phyloP scores from a whole-genome alignment of 2,888 invertebrate species.

The Capitulum mitella region DNA sequence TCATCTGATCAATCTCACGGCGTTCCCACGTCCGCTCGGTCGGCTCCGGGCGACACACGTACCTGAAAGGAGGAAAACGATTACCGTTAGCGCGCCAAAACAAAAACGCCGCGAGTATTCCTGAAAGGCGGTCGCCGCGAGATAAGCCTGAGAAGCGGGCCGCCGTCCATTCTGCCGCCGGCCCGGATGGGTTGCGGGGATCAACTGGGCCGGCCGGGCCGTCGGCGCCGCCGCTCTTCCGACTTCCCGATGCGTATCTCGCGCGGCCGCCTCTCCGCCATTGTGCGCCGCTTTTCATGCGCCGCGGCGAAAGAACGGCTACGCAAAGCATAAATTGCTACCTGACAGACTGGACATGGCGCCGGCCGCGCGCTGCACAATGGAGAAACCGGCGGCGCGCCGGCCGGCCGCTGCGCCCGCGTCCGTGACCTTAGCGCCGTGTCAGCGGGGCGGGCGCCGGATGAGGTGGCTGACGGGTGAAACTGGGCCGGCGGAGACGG shows the following conservation, averaged over 20 bases:
- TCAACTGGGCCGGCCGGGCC: background rate
- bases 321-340: background rate
- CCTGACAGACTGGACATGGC: background rate
- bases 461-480: too few relatives aligned
- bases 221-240: background rate
- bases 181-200: background rate
- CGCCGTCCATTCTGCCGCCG: background rate
- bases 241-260: background rate
- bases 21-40: background rate
- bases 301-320: background rate
- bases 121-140: background rate
- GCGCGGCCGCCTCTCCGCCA: background rate
- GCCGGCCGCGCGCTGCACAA: background rate
- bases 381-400: background rate
- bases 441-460: too few relatives aligned
- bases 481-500: too few relatives aligned
- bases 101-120: background rate
- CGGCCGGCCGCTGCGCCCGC: background rate
- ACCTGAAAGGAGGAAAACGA: background rate
- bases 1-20: background rate
- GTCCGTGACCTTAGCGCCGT: background rate
- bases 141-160: background rate
- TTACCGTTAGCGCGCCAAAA: background rate
- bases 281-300: background rate
- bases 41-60: background rate